phyloP scores from a whole-genome alignment of 2,797 vertebrate species.

The Perodicticus potto region DNA sequence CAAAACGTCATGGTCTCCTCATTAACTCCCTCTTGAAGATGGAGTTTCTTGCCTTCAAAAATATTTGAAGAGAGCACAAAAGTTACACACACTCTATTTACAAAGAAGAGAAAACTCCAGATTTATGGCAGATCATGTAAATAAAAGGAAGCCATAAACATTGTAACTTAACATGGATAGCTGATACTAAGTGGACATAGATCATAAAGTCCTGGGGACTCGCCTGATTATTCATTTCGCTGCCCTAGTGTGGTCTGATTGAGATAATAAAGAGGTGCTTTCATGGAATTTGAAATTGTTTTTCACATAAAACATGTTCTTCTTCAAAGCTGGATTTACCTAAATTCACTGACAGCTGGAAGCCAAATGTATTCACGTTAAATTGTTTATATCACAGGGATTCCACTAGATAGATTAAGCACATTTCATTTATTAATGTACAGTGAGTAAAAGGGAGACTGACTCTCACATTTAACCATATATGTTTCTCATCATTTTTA shows the following conservation, averaged over 20 bases:
- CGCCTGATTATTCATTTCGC: neutral
- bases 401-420: slow-evolving; percentile 51
- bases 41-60: slow-evolving; percentile 29
- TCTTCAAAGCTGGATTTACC: slow-evolving; percentile 70
- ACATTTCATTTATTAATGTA: slow-evolving; percentile 64
- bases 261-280: slow-evolving; percentile 58
- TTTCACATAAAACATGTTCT: slow-evolving; percentile 57
- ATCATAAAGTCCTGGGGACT: slow-evolving; percentile 16
- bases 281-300: slow-evolving; percentile 65
- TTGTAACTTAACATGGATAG: slow-evolving; percentile 7
- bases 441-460: neutral
- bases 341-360: slow-evolving; percentile 68
- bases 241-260: neutral
- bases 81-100: neutral
- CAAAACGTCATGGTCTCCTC: neutral
- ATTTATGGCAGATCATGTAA: slow-evolving; percentile 33
- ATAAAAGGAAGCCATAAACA: slow-evolving; percentile 37
- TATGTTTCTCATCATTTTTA: slow-evolving; percentile 40
- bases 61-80: slow-evolving; percentile 33
- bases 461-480: slow-evolving; percentile 31
- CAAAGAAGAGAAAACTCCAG: slow-evolving; percentile 48
- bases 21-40: neutral
- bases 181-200: neutral
- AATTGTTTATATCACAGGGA: slow-evolving; percentile 36
- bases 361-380: slow-evolving; percentile 63